phyloP scores from a whole-genome alignment of 2,113 vertebrate genomes.

The Mesocricetus auratus region DNA sequence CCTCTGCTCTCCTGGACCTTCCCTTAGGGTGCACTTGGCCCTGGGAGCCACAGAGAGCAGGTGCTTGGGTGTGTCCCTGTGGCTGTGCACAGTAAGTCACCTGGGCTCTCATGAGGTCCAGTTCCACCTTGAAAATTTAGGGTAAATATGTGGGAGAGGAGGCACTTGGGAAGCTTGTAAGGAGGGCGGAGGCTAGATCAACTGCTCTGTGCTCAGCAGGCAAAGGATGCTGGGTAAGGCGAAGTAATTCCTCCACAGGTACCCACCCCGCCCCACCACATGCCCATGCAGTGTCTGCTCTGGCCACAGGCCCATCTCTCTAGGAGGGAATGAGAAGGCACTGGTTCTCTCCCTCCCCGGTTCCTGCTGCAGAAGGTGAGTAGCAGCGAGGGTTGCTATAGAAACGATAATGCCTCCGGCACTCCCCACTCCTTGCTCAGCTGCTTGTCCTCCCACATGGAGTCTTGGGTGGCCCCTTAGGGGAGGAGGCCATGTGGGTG shows the following conservation, averaged over 20 bases:
- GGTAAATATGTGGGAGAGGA: background rate
- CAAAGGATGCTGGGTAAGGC: background rate
- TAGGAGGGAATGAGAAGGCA: background rate
- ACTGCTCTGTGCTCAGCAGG: background rate
- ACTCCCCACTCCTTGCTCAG: too few relatives aligned
- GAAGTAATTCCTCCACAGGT: background rate
- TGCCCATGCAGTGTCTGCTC: background rate
- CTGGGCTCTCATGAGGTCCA: background rate
- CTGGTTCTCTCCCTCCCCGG: too few relatives aligned
- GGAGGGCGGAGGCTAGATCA: too few relatives aligned
- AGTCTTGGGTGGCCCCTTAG: background rate
- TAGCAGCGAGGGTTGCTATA: background rate
- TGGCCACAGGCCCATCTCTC: background rate
- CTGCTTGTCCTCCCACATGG: background rate
- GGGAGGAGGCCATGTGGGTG: background rate
- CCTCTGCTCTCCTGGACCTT: background rate
- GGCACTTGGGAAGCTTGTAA: background rate
- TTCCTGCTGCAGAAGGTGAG: background rate
- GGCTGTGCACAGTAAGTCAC: too few relatives aligned
- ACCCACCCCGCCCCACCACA: background rate
- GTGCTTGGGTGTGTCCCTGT: background rate
- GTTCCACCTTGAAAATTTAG: background rate
- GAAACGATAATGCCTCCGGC: background rate
- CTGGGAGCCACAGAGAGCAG: background rate
- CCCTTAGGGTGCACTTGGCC: rapidly evolving